Evolutionary conservation across 2,113 vertebrate species (phyloP).

Genomic region (Patagioenas fasciata): DNA sequence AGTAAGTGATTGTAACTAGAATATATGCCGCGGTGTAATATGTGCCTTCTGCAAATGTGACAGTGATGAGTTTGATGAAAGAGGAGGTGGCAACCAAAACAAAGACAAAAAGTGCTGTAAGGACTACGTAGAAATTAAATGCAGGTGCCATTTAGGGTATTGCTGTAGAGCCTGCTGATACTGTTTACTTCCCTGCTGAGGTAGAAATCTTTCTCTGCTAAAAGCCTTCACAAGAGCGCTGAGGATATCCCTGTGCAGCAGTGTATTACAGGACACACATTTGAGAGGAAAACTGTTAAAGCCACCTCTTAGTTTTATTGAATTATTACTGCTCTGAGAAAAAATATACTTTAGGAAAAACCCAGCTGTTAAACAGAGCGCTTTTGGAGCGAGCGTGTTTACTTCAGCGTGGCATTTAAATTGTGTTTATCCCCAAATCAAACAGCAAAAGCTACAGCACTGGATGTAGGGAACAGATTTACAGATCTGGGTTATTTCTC

Average conservation of each 20-base stretch:
- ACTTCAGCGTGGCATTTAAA: background rate
- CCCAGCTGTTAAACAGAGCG: background rate
- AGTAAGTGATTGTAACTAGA: background rate
- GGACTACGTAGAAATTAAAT: constrained; percentile 27
- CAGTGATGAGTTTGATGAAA: constrained; percentile 25
- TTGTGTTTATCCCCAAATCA: constrained; percentile 3
- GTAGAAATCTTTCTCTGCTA: constrained; percentile 42
- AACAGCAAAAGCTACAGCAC: background rate
- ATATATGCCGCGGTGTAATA: background rate
- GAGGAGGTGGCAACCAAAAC: constrained; percentile 41
- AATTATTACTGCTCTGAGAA: constrained; percentile 55
- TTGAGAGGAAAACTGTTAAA: constrained; percentile 37
- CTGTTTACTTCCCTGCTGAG: constrained; percentile 58
- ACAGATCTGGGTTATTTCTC: background rate
- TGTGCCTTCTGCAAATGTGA: background rate
- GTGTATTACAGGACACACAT: constrained; percentile 3
- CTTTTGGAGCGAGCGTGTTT: background rate
- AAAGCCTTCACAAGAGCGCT: constrained; percentile 25
- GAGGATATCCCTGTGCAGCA: constrained; percentile 22
- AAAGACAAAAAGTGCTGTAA: constrained; percentile 4
- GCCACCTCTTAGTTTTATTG: constrained; percentile 50
- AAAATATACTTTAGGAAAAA: background rate
- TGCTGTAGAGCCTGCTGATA: constrained; percentile 37
- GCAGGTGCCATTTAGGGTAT: constrained; percentile 20
- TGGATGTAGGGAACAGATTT: background rate